Evolutionary conservation across 2,113 vertebrate species (phyloP), one percentile per base, ranked within the genome.

Genomic region (Aepyceros melampus): DNA sequence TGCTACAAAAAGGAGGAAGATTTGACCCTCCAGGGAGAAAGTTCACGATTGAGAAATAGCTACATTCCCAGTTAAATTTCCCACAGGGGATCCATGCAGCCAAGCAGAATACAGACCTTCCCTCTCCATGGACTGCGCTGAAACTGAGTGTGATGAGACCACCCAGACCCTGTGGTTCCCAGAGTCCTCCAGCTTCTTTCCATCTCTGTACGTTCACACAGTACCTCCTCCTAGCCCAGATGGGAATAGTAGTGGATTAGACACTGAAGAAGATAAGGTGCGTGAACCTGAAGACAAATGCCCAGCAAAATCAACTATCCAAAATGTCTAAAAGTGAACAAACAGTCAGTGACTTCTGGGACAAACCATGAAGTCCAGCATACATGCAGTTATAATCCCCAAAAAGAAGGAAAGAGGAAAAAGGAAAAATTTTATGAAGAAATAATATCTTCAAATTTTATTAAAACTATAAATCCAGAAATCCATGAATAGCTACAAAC

Each of bases 391-490:
- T 33, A 29, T 51, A 84, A 84, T 78, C 43, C 40, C 5, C 36
- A 21, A 33, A 55, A 56, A 19, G 25, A 36, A 33, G 9, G 7
- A 11, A 8, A 2, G 3, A n/a, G 49, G n/a, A 16, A 31, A 21
- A n/a, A 49, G 43, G 4, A 23, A n/a, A 56, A 94, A 31, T 55
- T 33, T 56, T 6, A 79, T 31, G 21, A 91, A 96, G 10, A 89
- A 79, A 53, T 89, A 21, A 33, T 51, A 43, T 81, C 33, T 55
- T 40, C 79, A 91, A 45, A 88, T 67, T 56, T 83, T 91, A 67
- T 79, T 78, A 87, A 87, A 84, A 67, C 64, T 89, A 31, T 74
- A 74, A 82, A 53, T 23, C 15, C 21, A 83, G 36, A 87, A 31
- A 53, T 47, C 15, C 19, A 31, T 62, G 40, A 93, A 78, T 6